Evolutionary conservation across 2,797 vertebrate genomes (phyloP).

Genomic region (Sebastes iracundus): DNA sequence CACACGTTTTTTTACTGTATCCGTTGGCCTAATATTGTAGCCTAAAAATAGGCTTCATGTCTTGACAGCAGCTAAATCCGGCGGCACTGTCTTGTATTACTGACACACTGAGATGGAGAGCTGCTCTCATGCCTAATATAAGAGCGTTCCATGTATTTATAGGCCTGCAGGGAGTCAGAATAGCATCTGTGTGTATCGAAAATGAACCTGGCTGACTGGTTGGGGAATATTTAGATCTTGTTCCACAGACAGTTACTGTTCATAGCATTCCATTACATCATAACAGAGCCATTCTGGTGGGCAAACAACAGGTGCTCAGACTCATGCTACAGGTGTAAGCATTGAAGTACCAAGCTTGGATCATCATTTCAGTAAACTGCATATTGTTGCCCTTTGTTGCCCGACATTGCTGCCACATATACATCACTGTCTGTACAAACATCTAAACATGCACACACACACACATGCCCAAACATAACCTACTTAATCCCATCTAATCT

Average conservation of each 20-base stretch:
- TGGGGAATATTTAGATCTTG: conserved; percentile 55
- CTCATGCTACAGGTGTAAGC: conserved; percentile 28
- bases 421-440: not conserved
- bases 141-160: conserved; percentile 68
- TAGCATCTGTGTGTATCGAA: conserved; percentile 68
- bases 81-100: conserved; percentile 62
- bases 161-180: conserved; percentile 53
- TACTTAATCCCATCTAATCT: not conserved
- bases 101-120: conserved; percentile 61
- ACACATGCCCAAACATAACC: not conserved
- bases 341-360: not conserved
- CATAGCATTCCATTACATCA: conserved; percentile 54
- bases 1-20: conserved; percentile 39
- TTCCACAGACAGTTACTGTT: conserved; percentile 53
- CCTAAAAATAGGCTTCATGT: conserved; percentile 71
- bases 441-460: not conserved
- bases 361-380: conserved; percentile 5
- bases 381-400: not conserved
- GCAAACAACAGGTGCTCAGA: conserved; percentile 59
- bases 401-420: not conserved
- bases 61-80: conserved; percentile 70
- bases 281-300: conserved; percentile 4
- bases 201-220: conserved; percentile 41
- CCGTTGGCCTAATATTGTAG: conserved; percentile 18
- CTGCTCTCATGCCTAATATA: conserved; percentile 62